Evolutionary conservation across 2,113 vertebrate species (phyloP).

Genomic region (Albula glossodonta): DNA sequence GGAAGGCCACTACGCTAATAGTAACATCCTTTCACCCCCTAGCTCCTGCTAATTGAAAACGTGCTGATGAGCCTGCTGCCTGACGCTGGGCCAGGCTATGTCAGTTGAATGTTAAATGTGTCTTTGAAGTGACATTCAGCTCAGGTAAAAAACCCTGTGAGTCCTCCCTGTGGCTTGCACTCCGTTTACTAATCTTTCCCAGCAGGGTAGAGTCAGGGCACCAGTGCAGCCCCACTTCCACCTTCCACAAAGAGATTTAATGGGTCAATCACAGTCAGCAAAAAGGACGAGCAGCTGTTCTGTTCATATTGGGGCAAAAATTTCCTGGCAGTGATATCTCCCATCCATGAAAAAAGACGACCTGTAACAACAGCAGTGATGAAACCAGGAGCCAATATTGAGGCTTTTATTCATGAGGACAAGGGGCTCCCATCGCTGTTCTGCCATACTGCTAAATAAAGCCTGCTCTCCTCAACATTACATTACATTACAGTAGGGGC

Average conservation of each 20-base stretch:
- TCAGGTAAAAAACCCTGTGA: conserved; percentile 18
- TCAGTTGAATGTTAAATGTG: conserved; percentile 29
- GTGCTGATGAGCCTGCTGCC: conserved; percentile 52
- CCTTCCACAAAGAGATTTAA: neutral
- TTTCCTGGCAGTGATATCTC: conserved; percentile 4
- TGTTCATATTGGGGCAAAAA: neutral
- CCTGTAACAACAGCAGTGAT: neutral
- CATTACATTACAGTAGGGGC: too few relatives aligned
- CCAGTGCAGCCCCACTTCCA: neutral
- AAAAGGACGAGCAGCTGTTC: neutral
- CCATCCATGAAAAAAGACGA: neutral
- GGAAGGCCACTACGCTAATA: conserved; percentile 37
- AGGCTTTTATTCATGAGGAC: neutral
- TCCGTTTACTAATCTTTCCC: conserved; percentile 19
- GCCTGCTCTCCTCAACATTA: neutral
- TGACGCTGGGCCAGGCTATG: conserved; percentile 24
- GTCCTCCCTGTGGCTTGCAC: conserved; percentile 32
- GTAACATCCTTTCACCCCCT: conserved; percentile 36
- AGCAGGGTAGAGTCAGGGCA: neutral
- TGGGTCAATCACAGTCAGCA: neutral
- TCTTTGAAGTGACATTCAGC: conserved; percentile 14
- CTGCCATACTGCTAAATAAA: neutral
- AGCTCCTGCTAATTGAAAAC: conserved; percentile 50
- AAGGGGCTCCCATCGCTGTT: neutral
- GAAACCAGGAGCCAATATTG: neutral